phyloP scores from a whole-genome alignment of 2,797 vertebrate genomes.

The Myotis findleyi region DNA sequence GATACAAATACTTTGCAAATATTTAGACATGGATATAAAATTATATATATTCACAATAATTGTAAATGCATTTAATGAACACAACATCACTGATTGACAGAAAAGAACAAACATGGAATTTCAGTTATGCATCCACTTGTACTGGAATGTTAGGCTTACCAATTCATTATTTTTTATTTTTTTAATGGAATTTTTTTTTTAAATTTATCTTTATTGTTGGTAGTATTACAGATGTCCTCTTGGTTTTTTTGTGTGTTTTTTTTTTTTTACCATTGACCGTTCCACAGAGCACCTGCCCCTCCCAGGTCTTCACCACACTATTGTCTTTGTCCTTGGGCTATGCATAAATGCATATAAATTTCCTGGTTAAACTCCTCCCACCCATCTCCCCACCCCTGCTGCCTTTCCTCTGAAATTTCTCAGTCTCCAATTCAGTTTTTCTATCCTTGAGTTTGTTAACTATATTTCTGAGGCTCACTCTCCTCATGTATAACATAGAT shows the following conservation, averaged over 20 bases:
- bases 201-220: no score
- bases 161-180: not conserved
- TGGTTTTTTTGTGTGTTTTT: no score
- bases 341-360: no score
- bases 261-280: no score
- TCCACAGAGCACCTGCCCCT: no score
- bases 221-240: no score
- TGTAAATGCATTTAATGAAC: not conserved
- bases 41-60: not conserved
- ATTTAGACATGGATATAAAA: not conserved
- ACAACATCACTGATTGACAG: not conserved
- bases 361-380: no score
- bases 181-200: no score
- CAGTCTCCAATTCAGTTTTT: not conserved
- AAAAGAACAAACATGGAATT: not conserved
- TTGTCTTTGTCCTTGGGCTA: no score
- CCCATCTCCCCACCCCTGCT: no score
- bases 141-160: not conserved
- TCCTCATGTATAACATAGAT: not conserved
- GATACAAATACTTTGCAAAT: not conserved
- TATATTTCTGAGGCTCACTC: not conserved
- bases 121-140: not conserved
- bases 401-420: no score
- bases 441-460: not conserved
- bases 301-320: no score